phyloP scores from a whole-genome alignment of 2,797 vertebrate genomes.

The Girardinus metallicus region DNA sequence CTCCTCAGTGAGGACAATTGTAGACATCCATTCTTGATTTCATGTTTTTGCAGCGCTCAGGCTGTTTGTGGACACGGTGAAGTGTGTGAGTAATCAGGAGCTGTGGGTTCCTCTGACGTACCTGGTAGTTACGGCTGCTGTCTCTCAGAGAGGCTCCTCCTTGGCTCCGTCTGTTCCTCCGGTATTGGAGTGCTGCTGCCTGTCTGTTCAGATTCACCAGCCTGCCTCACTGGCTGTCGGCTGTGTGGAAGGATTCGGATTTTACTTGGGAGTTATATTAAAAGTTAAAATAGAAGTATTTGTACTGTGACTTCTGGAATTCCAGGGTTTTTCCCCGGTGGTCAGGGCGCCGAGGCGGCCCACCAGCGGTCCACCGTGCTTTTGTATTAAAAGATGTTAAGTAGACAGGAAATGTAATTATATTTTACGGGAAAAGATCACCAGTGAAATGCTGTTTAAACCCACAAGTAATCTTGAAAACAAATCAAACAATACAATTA shows the following conservation, averaged over 20 bases:
- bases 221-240: not conserved
- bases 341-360: no score
- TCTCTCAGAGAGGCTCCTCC: slow-evolving; percentile 9
- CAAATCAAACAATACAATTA: no score
- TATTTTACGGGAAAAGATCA: no score
- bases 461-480: no score
- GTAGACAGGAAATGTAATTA: no score
- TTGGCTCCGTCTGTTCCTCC: not conserved
- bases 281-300: not conserved
- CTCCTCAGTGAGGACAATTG: not conserved
- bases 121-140: slow-evolving; percentile 35
- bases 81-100: slow-evolving; percentile 39
- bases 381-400: no score
- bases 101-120: slow-evolving; percentile 34
- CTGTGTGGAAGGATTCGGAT: not conserved
- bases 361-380: no score
- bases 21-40: slow-evolving; percentile 37
- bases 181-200: slow-evolving; percentile 4
- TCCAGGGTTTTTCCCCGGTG: no score
- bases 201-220: slow-evolving; percentile 34
- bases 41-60: slow-evolving; percentile 37
- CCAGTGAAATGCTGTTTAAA: no score
- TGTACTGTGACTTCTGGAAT: not conserved
- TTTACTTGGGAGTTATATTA: not conserved
- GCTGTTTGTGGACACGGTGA: slow-evolving; percentile 15